phyloP scores from a whole-genome alignment of 1,140 invertebrate species.

The Drosophila pruinosa region DNA sequence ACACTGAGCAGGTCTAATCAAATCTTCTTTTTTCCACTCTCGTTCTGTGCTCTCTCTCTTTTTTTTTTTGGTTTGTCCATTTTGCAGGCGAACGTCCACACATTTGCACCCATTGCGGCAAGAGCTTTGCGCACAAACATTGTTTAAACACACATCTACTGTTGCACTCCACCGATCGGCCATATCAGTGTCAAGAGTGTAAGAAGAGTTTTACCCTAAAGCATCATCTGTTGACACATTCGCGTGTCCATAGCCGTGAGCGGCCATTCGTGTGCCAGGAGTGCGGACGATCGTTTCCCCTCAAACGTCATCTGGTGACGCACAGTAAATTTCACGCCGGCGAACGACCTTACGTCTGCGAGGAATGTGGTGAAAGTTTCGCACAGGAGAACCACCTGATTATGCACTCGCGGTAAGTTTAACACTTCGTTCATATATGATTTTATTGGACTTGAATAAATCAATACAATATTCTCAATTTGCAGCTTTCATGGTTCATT shows the following conservation, averaged over 20 bases:
- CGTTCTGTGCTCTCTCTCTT: constrained; percentile 39
- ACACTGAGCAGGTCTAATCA: constrained; percentile 58
- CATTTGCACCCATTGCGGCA: constrained; percentile 92
- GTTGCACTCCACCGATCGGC: constrained; percentile 91
- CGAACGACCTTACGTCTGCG: constrained; percentile 93
- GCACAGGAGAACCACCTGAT: constrained; percentile 91
- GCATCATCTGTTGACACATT: constrained; percentile 90
- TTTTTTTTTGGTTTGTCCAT: background rate
- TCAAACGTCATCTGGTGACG: constrained; percentile 92
- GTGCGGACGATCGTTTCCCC: constrained; percentile 91
- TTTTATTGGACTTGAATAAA: background rate
- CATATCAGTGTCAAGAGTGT: constrained; percentile 92
- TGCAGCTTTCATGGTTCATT: constrained; percentile 89
- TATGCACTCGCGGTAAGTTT: constrained; percentile 87
- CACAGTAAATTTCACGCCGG: constrained; percentile 94
- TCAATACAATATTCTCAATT: background rate
- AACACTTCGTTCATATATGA: background rate
- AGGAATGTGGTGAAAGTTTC: constrained; percentile 94
- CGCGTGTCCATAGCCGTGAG: constrained; percentile 89
- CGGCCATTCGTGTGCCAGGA: constrained; percentile 91
- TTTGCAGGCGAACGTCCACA: constrained; percentile 89
- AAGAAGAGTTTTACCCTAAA: constrained; percentile 94
- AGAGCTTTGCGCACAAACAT: constrained; percentile 93
- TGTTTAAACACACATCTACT: constrained; percentile 92
- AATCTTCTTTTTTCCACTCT: background rate